These are phyloP conservation scores for Matsumurasca onukii DNA, from an alignment of 1,140 invertebrate species.

Conservation along the genomic window DNA sequence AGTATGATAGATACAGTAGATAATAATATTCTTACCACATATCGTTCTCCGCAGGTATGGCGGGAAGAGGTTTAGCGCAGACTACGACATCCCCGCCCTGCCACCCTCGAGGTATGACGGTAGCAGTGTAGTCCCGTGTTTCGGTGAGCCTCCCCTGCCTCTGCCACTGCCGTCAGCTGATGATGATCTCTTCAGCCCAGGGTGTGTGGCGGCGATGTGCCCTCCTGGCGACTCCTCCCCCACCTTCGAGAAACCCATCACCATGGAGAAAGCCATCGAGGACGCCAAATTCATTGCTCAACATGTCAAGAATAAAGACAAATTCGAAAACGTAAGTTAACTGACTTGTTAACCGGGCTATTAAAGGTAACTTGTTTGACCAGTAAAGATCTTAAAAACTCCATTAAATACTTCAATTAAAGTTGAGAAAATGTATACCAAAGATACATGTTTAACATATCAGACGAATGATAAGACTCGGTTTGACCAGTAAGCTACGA, in stretches of 20 bases:
- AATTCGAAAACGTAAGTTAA: slow-evolving; percentile 91
- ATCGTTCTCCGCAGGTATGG: slow-evolving; percentile 63
- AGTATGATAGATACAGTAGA: too few species aligned
- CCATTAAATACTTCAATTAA: too few species aligned
- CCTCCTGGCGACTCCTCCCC: slow-evolving; percentile 67
- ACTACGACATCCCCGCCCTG: slow-evolving; percentile 67
- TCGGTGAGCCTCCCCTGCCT: slow-evolving; percentile 61
- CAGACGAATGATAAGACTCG: too few species aligned
- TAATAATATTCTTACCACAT: too few species aligned
- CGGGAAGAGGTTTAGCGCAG: slow-evolving; percentile 57
- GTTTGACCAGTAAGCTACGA: too few species aligned
- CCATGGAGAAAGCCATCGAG: slow-evolving; percentile 86
- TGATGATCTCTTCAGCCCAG: slow-evolving; percentile 77
- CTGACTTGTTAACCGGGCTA: too few species aligned
- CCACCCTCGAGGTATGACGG: slow-evolving; percentile 43
- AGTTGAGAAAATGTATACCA: too few species aligned
- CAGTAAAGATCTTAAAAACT: too few species aligned
- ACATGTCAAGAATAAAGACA: slow-evolving; percentile 91
- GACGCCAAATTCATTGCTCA: slow-evolving; percentile 92
- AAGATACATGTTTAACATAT: too few species aligned
- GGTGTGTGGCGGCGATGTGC: slow-evolving; percentile 56
- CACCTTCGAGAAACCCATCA: slow-evolving; percentile 72
- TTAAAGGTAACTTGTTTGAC: too few species aligned
- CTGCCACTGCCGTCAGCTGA: slow-evolving; percentile 70
- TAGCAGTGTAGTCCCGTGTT: slow-evolving; percentile 36